phyloP scores from a whole-genome alignment of 2,888 invertebrate species.

The Agrilus biguttatus region DNA sequence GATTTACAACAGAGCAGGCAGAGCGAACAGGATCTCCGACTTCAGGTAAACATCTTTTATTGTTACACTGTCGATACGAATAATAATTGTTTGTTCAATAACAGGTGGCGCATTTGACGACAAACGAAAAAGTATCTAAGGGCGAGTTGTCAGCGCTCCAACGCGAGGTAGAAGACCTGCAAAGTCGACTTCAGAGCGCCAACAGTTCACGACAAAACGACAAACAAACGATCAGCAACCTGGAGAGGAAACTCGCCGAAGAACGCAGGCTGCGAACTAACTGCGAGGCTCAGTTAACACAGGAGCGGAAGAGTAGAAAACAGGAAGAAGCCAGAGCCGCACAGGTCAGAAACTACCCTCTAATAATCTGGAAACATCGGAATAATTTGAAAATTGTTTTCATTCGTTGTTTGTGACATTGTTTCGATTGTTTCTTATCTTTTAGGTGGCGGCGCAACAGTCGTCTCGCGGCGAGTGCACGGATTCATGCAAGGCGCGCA shows the following conservation, averaged over 20 bases:
- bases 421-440: slow-evolving; percentile 1
- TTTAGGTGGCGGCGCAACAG: slow-evolving; percentile 23
- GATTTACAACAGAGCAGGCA: slow-evolving; percentile 62
- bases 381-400: not conserved
- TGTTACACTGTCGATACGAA: not conserved
- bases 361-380: not conserved
- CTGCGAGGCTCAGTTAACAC: slow-evolving; percentile 56
- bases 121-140: slow-evolving; percentile 50
- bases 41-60: slow-evolving; percentile 39
- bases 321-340: slow-evolving; percentile 32
- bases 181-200: slow-evolving; percentile 65
- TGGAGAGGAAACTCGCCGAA: slow-evolving; percentile 73
- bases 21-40: slow-evolving; percentile 55
- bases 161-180: slow-evolving; percentile 77
- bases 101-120: slow-evolving; percentile 45
- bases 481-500: slow-evolving; percentile 31
- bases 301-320: slow-evolving; percentile 58
- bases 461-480: slow-evolving; percentile 27
- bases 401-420: not conserved
- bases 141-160: slow-evolving; percentile 65
- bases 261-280: slow-evolving; percentile 66
- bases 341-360: slow-evolving; percentile 10
- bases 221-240: slow-evolving; percentile 55
- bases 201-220: slow-evolving; percentile 61
- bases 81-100: not conserved